Evolutionary conservation across 1,140 invertebrate genomes (phyloP).

Genomic region (Zaprionus camerounensis): DNA sequence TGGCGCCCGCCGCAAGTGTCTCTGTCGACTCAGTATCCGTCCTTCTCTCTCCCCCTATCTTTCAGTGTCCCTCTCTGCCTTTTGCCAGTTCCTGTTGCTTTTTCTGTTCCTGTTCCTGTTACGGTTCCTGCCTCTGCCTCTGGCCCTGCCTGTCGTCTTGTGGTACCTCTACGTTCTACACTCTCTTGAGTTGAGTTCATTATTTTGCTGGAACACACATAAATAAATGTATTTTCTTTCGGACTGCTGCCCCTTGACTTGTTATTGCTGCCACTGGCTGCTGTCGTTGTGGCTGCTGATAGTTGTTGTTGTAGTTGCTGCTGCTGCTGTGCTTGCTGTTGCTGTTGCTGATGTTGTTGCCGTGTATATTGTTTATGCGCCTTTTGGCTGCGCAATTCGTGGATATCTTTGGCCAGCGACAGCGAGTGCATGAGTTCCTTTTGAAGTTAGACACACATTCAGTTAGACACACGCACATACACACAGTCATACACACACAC

Average conservation of each 20-base stretch:
- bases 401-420: conserved; percentile 39
- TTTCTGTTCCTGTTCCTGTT: conserved; percentile 12
- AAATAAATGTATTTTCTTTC: conserved; percentile 42
- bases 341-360: background rate
- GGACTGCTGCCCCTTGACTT: conserved; percentile 6
- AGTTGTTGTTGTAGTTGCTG: conserved; percentile 5
- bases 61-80: background rate
- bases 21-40: background rate
- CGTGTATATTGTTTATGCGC: conserved; percentile 34
- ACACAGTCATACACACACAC: background rate
- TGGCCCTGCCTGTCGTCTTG: too few relatives aligned
- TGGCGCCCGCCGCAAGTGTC: conserved; percentile 3
- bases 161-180: conserved; percentile 2
- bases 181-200: conserved; percentile 34
- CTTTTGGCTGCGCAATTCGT: conserved; percentile 50
- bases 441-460: conserved; percentile 41
- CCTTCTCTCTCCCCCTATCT: background rate
- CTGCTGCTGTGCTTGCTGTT: background rate
- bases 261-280: conserved; percentile 7
- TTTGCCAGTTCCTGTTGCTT: background rate
- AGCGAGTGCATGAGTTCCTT: conserved; percentile 45
- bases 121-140: background rate
- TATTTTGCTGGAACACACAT: conserved; percentile 44
- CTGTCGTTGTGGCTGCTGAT: conserved; percentile 14
- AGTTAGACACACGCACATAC: conserved; percentile 10